Conservation (phyloP, 1,140 invertebrate species). For the Bombus consobrinus region DNA sequence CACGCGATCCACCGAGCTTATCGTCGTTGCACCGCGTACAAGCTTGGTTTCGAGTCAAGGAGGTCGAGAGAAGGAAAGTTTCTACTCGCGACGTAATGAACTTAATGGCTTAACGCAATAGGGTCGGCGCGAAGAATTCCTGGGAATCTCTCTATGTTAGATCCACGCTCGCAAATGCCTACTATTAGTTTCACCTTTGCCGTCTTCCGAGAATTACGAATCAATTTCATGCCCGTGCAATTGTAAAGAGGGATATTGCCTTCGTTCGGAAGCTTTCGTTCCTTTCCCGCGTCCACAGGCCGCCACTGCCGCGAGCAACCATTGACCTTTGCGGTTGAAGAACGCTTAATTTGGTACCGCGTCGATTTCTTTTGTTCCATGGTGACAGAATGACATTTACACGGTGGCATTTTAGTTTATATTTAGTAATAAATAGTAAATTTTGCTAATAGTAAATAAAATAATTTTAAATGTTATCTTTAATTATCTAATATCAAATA, state of each 20-base stretch:
- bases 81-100: constrained; percentile 40
- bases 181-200: constrained; percentile 47
- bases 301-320: neutral
- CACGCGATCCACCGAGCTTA: constrained; percentile 64
- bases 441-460: too few relatives aligned
- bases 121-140: constrained; percentile 27
- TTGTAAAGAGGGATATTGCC: constrained; percentile 2
- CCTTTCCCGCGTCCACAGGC: neutral
- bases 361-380: neutral
- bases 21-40: neutral
- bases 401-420: too few relatives aligned
- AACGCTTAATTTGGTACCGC: neutral
- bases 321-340: neutral
- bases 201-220: constrained; percentile 42
- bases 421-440: too few relatives aligned
- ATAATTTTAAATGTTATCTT: too few relatives aligned
- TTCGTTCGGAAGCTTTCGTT: constrained; percentile 8
- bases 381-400: too few relatives aligned
- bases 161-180: constrained; percentile 19
- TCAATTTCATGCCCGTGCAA: constrained; percentile 37
- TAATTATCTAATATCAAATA: too few relatives aligned
- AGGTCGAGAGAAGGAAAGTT: constrained; percentile 24
- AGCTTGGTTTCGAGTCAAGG: constrained; percentile 21
- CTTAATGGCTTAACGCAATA: constrained; percentile 49
- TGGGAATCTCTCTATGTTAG: constrained; percentile 32